These are phyloP conservation scores for Pachyuromys duprasi DNA, from an alignment of 2,797 vertebrate genomes.

Conservation along the genomic window DNA sequence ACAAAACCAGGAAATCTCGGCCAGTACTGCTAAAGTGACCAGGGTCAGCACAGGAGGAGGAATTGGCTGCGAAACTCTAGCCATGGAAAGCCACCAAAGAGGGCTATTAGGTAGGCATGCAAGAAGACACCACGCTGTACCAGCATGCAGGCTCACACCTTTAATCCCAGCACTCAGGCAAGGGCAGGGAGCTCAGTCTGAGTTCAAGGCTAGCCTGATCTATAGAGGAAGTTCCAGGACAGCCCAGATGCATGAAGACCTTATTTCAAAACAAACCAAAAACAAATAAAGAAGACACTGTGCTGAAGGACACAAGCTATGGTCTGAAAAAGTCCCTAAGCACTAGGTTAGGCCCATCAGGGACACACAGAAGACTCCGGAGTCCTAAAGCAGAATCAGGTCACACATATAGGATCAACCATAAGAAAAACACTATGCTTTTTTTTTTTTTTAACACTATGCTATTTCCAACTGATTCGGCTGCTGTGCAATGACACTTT, in stretches of 20 bases:
- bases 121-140: fast-evolving
- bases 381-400: not conserved
- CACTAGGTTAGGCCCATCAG: not conserved
- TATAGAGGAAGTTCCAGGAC: not conserved
- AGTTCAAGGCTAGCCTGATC: not conserved
- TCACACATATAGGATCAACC: not conserved
- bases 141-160: not conserved
- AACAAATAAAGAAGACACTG: not conserved
- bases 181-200: not conserved
- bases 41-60: not conserved
- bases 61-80: not conserved
- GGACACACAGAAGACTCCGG: not conserved
- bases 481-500: fast-evolving
- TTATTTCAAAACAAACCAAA: not conserved
- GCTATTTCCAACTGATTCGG: too few relatives aligned
- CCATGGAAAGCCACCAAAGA: not conserved
- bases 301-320: not conserved
- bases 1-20: not conserved
- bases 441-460: not conserved
- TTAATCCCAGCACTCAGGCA: not conserved
- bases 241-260: not conserved
- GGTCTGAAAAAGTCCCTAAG: not conserved
- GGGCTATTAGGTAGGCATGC: not conserved
- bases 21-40: not conserved
- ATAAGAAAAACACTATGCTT: not conserved